Percentiles rank a stretch among this genome's conserved stretches.
Evolutionary conservation across 1,140 invertebrate genomes (phyloP).

Genomic region (Drosophila novamexicana): DNA sequence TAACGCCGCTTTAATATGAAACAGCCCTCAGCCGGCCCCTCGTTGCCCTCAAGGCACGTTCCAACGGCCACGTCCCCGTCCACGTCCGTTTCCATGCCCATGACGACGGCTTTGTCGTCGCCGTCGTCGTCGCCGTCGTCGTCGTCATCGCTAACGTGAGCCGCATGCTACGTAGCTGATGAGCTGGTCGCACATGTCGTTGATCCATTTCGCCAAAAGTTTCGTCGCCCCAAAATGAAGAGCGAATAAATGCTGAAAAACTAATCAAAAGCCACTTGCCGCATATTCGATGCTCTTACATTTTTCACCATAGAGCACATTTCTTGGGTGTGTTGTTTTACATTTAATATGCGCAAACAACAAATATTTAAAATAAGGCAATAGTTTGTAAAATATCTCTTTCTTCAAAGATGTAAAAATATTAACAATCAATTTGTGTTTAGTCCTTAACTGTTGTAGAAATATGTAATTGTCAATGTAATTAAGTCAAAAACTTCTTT

Average conservation of each 20-base stretch:
- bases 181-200: constrained; percentile 32
- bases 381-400: too few species aligned
- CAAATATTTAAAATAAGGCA: too few species aligned
- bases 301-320: neutral
- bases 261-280: constrained; percentile 8
- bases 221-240: constrained; percentile 39
- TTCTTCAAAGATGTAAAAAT: too few species aligned
- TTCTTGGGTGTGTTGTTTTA: too few species aligned
- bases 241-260: constrained; percentile 32
- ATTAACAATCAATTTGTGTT: too few species aligned
- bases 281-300: constrained; percentile 25
- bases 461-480: too few species aligned
- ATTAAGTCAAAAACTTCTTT: too few species aligned
- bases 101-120: constrained; percentile 18
- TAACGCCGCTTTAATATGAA: constrained; percentile 75
- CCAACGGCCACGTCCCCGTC: neutral
- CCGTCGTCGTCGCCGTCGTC: constrained; percentile 13
- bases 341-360: too few species aligned
- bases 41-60: constrained; percentile 18
- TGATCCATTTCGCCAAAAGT: constrained; percentile 54
- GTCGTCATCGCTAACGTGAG: constrained; percentile 66
- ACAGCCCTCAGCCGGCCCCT: constrained; percentile 19
- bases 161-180: constrained; percentile 56
- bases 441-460: too few species aligned
- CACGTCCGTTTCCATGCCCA: constrained; percentile 45